These are phyloP conservation scores for Orthosia cruda DNA, from an alignment of 2,888 invertebrate genomes.

Conservation along the genomic window DNA sequence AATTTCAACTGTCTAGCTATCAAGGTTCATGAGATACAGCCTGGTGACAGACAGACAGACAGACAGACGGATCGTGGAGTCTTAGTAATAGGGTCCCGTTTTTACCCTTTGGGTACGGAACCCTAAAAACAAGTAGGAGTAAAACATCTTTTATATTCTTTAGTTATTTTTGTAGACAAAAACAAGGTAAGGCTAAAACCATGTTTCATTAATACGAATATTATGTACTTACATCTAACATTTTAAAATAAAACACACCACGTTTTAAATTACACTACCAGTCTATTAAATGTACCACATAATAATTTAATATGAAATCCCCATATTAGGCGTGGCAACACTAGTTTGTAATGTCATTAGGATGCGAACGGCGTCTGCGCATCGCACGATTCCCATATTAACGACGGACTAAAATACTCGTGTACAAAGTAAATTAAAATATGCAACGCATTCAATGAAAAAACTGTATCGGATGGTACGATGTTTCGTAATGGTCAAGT, in stretches of 20 bases:
- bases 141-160: neutral
- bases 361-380: conserved; percentile 58
- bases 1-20: too few relatives aligned
- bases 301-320: conserved; percentile 52
- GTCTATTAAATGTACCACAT: conserved; percentile 47
- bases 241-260: conserved; percentile 13
- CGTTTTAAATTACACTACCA: conserved; percentile 24
- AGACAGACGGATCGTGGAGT: too few relatives aligned
- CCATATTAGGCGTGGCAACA: conserved; percentile 59
- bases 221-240: neutral
- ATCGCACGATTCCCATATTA: conserved; percentile 57
- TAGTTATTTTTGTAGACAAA: neutral
- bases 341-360: conserved; percentile 51
- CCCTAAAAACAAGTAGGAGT: neutral
- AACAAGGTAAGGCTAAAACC: neutral
- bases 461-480: conserved; percentile 58
- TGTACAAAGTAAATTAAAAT: conserved; percentile 63
- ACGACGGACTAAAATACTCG: conserved; percentile 53
- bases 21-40: too few relatives aligned
- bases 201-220: conserved; percentile 13
- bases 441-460: conserved; percentile 57
- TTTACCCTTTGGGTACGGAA: too few relatives aligned
- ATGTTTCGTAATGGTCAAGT: conserved; percentile 48
- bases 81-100: too few relatives aligned
- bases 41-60: too few relatives aligned